These are phyloP conservation scores for Sphaerophoria rueppellii DNA, from an alignment of 2,888 invertebrate genomes.

Conservation along the genomic window DNA sequence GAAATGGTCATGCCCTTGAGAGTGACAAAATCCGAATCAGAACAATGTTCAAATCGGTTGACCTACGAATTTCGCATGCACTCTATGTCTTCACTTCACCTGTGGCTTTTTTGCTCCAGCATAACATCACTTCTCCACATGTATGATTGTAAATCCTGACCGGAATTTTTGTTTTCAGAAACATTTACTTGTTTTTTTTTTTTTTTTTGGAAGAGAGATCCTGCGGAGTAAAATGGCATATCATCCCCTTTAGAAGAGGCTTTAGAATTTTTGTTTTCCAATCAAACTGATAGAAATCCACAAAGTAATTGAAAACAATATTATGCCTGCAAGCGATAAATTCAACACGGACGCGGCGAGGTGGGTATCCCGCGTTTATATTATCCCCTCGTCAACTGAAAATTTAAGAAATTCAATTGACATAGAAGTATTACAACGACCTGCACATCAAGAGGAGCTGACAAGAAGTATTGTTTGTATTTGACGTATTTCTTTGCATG, in stretches of 20 bases:
- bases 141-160: slow-evolving; percentile 55
- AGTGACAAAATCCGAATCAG: slow-evolving; percentile 66
- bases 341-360: slow-evolving; percentile 21
- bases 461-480: slow-evolving; percentile 57
- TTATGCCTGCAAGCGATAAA: slow-evolving; percentile 60
- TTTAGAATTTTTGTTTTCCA: slow-evolving; percentile 40
- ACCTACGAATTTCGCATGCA: slow-evolving; percentile 57
- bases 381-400: slow-evolving; percentile 57
- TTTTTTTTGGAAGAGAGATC: slow-evolving; percentile 10
- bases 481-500: slow-evolving; percentile 26
- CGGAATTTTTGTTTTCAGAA: slow-evolving; percentile 29
- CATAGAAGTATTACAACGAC: slow-evolving; percentile 18
- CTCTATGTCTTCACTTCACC: slow-evolving; percentile 54
- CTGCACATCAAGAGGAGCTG: slow-evolving; percentile 50
- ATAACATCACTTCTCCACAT: slow-evolving; percentile 49
- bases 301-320: slow-evolving; percentile 70
- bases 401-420: slow-evolving; percentile 68
- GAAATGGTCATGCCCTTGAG: slow-evolving; percentile 60
- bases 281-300: slow-evolving; percentile 61
- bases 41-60: slow-evolving; percentile 68
- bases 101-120: slow-evolving; percentile 46
- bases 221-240: slow-evolving; percentile 26
- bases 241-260: slow-evolving; percentile 51
- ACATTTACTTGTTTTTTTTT: background rate
- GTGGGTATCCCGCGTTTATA: slow-evolving; percentile 2